Base-by-base conservation (phyloP, 2,888 invertebrate species). In the Arctia plantaginis region DNA sequence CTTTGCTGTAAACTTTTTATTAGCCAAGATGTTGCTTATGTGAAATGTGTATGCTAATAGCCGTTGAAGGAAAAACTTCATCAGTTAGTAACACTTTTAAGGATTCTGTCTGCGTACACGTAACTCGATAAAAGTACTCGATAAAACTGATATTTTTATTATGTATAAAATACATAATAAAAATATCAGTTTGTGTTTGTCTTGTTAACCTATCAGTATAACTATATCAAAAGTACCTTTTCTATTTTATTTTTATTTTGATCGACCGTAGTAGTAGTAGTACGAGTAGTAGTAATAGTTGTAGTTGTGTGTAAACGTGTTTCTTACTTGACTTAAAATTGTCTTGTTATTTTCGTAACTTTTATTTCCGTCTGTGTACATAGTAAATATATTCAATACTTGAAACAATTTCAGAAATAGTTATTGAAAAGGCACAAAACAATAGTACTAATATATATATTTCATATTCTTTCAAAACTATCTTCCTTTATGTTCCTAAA, bases 91-190 rank as follows among this genome's bases (percentile, higher is more conserved):
- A 41, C 70, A 62, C 62, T 70, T 62, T 7, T 70, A 70, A 41
- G 70, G 62, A 41, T 70, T 70, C 70, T 62, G 39, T 70, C 70
- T 62, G 6, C 62, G 62, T 30, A 39, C 59, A 59, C 69, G 20
- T 59, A 69, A 35, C 15, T 69, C n/a, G 39, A 69, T 30, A n/a
- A n/a, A n/a, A n/a, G n/a, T n/a, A n/a, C n/a, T n/a, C n/a, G n/a
- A n/a, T n/a, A n/a, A n/a, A n/a, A n/a, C n/a, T n/a, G n/a, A n/a
- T n/a, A n/a, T n/a, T n/a, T n/a, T n/a, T n/a, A n/a, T n/a, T n/a
- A n/a, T n/a, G n/a, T n/a, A n/a, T n/a, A n/a, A n/a, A 7, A 7
- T 51, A 51, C 8, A n/a, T 33, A 39, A 55, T 69, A 55, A 23
- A 68, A n/a, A 51, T n/a, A 51, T 33, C 0, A 30, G 27, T 1